Percentiles rank a stretch among this genome's conserved stretches.
Evolutionary conservation across 1,140 invertebrate species (phyloP).

Genomic region (Aphidius ervi): DNA sequence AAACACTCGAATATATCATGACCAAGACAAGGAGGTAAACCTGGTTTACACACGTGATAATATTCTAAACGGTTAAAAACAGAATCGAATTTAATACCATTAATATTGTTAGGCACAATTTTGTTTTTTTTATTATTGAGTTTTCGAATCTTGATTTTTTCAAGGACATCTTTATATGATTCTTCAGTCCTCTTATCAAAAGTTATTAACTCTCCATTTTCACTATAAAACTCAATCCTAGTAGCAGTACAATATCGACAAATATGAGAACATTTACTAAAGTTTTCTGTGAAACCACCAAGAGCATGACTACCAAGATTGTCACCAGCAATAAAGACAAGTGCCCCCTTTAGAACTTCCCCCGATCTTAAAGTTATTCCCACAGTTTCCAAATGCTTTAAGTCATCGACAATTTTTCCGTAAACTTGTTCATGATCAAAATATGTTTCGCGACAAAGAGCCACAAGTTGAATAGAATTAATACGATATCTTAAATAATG

Average conservation of each 20-base stretch:
- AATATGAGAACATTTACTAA: conserved; percentile 29
- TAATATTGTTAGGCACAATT: neutral
- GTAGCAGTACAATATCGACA: conserved; percentile 35
- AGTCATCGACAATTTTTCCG: conserved; percentile 34
- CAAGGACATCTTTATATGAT: neutral
- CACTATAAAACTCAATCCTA: conserved; percentile 3
- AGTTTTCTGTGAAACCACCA: conserved; percentile 34
- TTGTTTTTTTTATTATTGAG: neutral
- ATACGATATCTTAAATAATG: conserved; percentile 24
- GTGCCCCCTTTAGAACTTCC: conserved; percentile 27
- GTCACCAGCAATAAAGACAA: conserved; percentile 35
- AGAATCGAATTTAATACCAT: conserved; percentile 22
- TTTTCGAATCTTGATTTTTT: neutral
- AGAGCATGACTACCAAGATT: conserved; percentile 34
- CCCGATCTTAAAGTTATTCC: conserved; percentile 26
- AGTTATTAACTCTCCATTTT: neutral
- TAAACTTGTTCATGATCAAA: conserved; percentile 32
- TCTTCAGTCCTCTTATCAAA: neutral
- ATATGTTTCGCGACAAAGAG: conserved; percentile 35
- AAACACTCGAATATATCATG: conserved; percentile 20
- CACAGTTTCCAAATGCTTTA: conserved; percentile 32
- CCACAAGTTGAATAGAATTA: conserved; percentile 36
- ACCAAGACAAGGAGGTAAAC: conserved; percentile 20
- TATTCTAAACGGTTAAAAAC: conserved; percentile 17
- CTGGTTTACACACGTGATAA: conserved; percentile 21